Conservation (phyloP, 2,888 invertebrate genomes). For the Drosophila phalerata region DNA sequence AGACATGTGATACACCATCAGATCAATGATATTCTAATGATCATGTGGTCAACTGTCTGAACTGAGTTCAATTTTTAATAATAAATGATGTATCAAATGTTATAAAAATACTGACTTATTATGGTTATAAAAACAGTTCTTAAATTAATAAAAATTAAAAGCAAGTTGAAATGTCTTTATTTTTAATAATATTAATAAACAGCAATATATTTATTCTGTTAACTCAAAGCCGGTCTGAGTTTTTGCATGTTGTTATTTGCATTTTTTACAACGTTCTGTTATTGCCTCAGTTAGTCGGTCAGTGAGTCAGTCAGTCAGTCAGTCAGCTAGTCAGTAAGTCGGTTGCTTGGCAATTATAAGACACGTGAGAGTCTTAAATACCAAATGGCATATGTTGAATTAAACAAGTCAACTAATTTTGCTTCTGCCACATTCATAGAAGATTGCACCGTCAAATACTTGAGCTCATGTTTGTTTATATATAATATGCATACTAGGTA, state of each 20-base stretch:
- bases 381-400: constrained; percentile 66
- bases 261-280: constrained; percentile 5
- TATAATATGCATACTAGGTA: constrained; percentile 9
- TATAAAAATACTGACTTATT: constrained; percentile 5
- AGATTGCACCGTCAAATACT: constrained; percentile 21
- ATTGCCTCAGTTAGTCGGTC: constrained; percentile 12
- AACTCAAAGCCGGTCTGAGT: constrained; percentile 1
- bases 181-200: neutral
- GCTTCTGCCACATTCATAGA: constrained; percentile 7
- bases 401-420: constrained; percentile 50
- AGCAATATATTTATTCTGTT: neutral
- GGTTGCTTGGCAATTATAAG: constrained; percentile 50
- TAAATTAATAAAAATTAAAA: constrained; percentile 1
- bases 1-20: constrained; percentile 28
- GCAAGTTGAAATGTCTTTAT: constrained; percentile 1
- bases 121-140: neutral
- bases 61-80: constrained; percentile 1
- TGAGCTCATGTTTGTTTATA: constrained; percentile 4
- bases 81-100: constrained; percentile 13
- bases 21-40: neutral
- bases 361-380: constrained; percentile 71
- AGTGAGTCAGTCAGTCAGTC: constrained; percentile 21
- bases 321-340: constrained; percentile 16
- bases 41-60: constrained; percentile 8
- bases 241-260: constrained; percentile 24